Base-by-base conservation (phyloP, 2,888 invertebrate species). In the Germaria angustata region DNA sequence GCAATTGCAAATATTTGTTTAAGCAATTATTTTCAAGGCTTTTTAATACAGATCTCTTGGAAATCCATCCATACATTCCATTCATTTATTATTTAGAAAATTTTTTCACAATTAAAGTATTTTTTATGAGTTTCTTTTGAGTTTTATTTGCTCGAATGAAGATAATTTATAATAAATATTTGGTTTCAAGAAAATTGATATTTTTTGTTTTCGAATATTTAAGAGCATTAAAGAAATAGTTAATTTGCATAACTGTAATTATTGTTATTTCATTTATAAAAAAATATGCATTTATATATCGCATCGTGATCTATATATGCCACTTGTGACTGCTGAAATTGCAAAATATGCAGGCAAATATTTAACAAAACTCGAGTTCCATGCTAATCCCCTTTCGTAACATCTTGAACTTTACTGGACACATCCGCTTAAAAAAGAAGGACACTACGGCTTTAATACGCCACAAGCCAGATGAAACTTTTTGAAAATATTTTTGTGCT, bases 11-110 rank as follows among this genome's bases (percentile, higher is more conserved):
- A 71, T 83, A 76, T 83, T 83, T 80, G 68, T 61, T 73, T 17
- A 80, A 61, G 55, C 71, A 80, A 80, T 76, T 76, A 80, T 66
- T 80, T 82, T 83, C 65, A 80, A 76, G 71, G 65, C 57, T 71
- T 80, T 73, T 63, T 13, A 13, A 20, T 13, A 71, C 20, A 71
- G 9, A 41, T 34, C 24, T 71, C 2, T 53, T 34, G 4, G 11
- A 63, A 34, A 34, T 59, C 15, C 41, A 68, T 68, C 28, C 8
- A 41, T 28, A 28, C 17, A 20, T 53, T 22, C 15, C 36, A 55
- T 68, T 41, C 32, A 72, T 51, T 61, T 73, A 17, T 41, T 73
- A 53, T 63, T 13, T 15, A 44, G 63, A 32, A 63, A 51, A 63
- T 53, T 53, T 53, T 63, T 73, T 53, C 6, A 41, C 41, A 20